A percentile compares a stretch with the other conserved stretches of the same genome.
Conservation (phyloP, 2,797 vertebrate species). For the Glyptemys insculpta region DNA sequence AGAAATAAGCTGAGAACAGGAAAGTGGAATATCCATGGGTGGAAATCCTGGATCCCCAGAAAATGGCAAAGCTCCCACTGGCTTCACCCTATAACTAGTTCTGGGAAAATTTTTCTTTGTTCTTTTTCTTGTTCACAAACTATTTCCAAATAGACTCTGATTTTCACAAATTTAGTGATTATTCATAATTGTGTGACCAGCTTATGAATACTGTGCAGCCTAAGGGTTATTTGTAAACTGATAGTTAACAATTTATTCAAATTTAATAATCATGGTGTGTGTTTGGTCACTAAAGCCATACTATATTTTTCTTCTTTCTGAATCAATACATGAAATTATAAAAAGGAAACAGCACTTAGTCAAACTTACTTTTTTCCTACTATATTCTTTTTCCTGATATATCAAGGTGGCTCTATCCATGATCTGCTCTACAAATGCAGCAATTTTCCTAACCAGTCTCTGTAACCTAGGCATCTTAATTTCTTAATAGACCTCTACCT, state of each 20-base stretch:
- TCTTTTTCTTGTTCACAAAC: not conserved
- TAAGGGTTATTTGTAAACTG: not conserved
- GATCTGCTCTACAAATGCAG: not conserved
- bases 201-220: not conserved
- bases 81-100: not conserved
- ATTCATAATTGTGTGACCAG: not conserved
- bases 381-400: not conserved
- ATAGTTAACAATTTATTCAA: not conserved
- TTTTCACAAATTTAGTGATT: not conserved
- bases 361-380: not conserved
- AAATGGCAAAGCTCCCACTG: not conserved
- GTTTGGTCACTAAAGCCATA: not conserved
- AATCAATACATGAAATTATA: not conserved
- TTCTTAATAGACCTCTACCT: not conserved
- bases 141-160: not conserved
- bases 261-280: not conserved
- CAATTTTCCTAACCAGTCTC: not conserved
- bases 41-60: not conserved
- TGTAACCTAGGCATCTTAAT: not conserved
- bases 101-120: rapidly evolving
- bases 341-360: not conserved
- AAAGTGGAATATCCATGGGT: not conserved
- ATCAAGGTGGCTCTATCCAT: not conserved
- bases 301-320: not conserved
- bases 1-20: not conserved